A percentile compares a stretch with the other conserved stretches of the same genome.
Evolutionary conservation across 2,888 invertebrate genomes (phyloP).

Genomic region (Drosophila vallismaia): DNA sequence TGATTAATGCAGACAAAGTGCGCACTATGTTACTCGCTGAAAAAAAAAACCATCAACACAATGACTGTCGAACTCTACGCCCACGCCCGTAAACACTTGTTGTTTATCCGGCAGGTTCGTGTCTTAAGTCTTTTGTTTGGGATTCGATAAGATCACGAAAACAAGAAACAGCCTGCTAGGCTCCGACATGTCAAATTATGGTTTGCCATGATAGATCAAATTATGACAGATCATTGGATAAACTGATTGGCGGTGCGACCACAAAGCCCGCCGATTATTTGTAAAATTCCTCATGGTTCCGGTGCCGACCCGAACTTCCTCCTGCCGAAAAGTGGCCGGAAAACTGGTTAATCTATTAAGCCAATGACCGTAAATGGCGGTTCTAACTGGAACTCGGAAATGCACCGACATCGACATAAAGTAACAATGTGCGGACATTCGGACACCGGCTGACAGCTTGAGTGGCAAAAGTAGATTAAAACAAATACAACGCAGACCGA

Average conservation of each 20-base stretch:
- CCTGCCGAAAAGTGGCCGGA: neutral
- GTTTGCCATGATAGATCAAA: constrained; percentile 27
- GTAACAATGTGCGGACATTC: constrained; percentile 21
- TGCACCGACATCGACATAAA: constrained; percentile 30
- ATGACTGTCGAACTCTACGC: constrained; percentile 52
- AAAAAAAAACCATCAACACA: constrained; percentile 10
- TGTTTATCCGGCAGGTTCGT: constrained; percentile 51
- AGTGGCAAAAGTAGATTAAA: neutral
- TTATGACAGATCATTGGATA: constrained; percentile 41
- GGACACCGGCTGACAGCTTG: constrained; percentile 4
- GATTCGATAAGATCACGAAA: constrained; percentile 16
- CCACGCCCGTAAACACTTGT: constrained; percentile 25
- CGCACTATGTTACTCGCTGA: constrained; percentile 16
- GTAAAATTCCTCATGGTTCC: constrained; percentile 33
- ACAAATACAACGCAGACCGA: constrained; percentile 12
- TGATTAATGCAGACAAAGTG: constrained; percentile 31
- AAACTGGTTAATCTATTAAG: constrained; percentile 5
- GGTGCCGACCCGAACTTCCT: constrained; percentile 18
- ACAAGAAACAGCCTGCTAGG: constrained; percentile 27
- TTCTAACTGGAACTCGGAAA: constrained; percentile 53
- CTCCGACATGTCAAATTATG: constrained; percentile 27
- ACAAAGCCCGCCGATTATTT: constrained; percentile 27
- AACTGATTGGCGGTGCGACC: constrained; percentile 26
- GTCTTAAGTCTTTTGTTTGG: constrained; percentile 67
- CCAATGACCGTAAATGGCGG: constrained; percentile 1